Evolutionary conservation across 2,113 vertebrate genomes (phyloP), one percentile per base, ranked within the genome.

Genomic region (Burhinus bistriatus): DNA sequence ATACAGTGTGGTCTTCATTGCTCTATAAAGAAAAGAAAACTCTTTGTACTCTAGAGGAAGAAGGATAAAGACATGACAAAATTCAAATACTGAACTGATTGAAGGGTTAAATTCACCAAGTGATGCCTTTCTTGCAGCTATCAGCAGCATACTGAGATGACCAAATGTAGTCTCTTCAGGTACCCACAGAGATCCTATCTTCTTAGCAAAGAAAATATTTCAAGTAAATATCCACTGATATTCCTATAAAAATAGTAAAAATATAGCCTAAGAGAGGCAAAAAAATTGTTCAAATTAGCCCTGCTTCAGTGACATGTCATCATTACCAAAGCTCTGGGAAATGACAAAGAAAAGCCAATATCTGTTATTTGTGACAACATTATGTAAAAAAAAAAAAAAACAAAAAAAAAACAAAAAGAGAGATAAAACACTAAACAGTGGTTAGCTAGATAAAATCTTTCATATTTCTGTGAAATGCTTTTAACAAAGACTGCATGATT

Each of bases 1-100:
- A 17, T 12, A 12, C 52, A 2, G 2, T 58, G 6, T 29, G 26
- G 8, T 15, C 65, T 65, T 65, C 10, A 42, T 26, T 61, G 17
- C 7, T 82, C 3, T 71, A 9, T 25, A 70, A 71, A 26, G 0
- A 65, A 52, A 51, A 3, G 0, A 68, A 59, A 40, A n/a, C 8
- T 44, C 14, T 65, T 13, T 76, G 11, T 21, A 47, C 9, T 44
- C 18, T 70, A 13, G n/a, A 72, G 38, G 9, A 62, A 68, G 30
- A 61, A n/a, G n/a, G 13, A 26, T 75, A 68, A 80, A 57, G 14
- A n/a, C 3, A 11, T n/a, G 8, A 51, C 6, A 70, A 82, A 45
- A 59, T 65, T 40, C 40, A 75, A 86, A 47, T 52, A 64, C 8
- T 45, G 32, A 38, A 81, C 2, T 38, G 19, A 22, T 12, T 57